Conservation (phyloP, 2,888 invertebrate genomes). For the Coelinius sp. region DNA sequence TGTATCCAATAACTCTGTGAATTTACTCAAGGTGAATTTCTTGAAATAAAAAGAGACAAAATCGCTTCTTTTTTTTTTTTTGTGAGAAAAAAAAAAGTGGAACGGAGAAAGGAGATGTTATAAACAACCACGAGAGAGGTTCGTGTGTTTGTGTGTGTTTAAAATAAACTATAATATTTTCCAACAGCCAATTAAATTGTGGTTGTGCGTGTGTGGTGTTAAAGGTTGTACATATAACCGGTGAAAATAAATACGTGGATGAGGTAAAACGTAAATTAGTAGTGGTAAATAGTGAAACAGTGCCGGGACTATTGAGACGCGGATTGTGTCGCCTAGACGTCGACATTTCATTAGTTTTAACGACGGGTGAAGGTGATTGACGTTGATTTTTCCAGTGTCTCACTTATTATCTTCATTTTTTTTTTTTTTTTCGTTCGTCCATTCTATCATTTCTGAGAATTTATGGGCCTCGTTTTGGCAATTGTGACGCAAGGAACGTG, state of each 20-base stretch:
- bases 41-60: slow-evolving; percentile 3
- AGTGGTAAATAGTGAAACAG: neutral
- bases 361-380: neutral
- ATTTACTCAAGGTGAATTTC: slow-evolving; percentile 15
- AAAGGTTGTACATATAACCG: slow-evolving; percentile 21
- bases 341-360: neutral
- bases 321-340: neutral
- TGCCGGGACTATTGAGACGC: neutral
- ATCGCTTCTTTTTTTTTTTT: neutral
- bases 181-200: neutral
- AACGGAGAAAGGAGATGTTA: slow-evolving; percentile 1
- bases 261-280: neutral
- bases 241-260: slow-evolving; percentile 19
- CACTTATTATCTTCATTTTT: neutral
- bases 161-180: neutral
- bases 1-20: slow-evolving; percentile 14
- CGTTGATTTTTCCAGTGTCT: neutral
- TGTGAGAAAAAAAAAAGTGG: slow-evolving; percentile 5
- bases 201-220: slow-evolving; percentile 4
- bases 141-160: neutral
- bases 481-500: slow-evolving; percentile 29
- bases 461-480: slow-evolving; percentile 29
- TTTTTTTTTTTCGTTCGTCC: neutral
- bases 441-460: neutral
- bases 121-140: neutral